These are phyloP conservation scores for Callaeas wilsoni DNA, from an alignment of 2,113 vertebrate genomes.

Conservation along the genomic window DNA sequence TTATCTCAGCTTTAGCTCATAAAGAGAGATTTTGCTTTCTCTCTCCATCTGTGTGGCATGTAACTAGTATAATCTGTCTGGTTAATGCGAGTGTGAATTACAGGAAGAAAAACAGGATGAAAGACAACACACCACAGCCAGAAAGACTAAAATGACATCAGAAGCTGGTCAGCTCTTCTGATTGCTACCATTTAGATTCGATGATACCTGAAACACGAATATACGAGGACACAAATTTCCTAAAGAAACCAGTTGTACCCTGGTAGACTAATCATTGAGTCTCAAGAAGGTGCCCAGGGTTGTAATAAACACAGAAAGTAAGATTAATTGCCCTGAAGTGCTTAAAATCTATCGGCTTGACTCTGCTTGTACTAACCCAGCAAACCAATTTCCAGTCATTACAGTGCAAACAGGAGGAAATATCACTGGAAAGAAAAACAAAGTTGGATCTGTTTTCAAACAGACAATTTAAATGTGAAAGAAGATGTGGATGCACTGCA, in stretches of 20 bases:
- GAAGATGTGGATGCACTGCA: not conserved
- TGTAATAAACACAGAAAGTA: conserved; percentile 37
- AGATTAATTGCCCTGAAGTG: conserved; percentile 41
- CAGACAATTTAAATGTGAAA: not conserved
- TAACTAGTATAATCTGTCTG: conserved; percentile 57
- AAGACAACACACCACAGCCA: conserved; percentile 30
- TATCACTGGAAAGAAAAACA: conserved; percentile 9
- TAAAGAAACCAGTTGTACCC: not conserved
- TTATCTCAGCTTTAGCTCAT: conserved; percentile 40
- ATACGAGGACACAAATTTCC: not conserved
- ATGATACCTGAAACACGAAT: not conserved
- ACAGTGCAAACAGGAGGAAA: conserved; percentile 2
- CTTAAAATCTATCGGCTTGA: conserved; percentile 18
- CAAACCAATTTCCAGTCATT: conserved; percentile 34
- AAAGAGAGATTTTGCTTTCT: conserved; percentile 50
- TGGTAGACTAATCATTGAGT: not conserved
- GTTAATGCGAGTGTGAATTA: conserved; percentile 53
- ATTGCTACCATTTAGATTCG: conserved; percentile 21
- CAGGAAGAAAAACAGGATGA: conserved; percentile 40
- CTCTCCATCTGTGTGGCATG: conserved; percentile 33
- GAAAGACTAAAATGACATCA: conserved; percentile 35
- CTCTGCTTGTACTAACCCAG: not conserved
- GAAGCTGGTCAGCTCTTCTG: conserved; percentile 13
- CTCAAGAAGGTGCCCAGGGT: not conserved
- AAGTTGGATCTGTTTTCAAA: not conserved